Percentiles rank a stretch among this genome's conserved stretches.
phyloP scores from a whole-genome alignment of 2,113 vertebrate genomes.

The Chaetops frenatus region DNA sequence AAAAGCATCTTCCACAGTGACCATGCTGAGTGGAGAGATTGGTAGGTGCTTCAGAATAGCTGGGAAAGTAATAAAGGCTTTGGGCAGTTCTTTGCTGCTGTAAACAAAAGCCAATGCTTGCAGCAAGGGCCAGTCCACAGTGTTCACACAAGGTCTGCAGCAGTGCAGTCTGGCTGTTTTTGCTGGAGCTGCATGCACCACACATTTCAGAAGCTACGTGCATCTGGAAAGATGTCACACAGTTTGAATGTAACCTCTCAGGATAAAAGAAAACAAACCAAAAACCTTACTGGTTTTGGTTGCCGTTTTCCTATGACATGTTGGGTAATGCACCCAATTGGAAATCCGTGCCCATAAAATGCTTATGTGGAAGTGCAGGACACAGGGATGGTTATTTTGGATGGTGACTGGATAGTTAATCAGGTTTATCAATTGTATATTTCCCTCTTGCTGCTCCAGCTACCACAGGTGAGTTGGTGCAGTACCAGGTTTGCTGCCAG shows the following conservation, averaged over 20 bases:
- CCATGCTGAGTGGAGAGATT: constrained; percentile 27
- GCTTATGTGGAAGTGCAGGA: neutral
- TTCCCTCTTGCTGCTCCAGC: neutral
- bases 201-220: neutral
- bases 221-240: neutral
- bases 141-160: neutral
- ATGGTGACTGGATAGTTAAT: neutral
- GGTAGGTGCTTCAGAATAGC: constrained; percentile 14
- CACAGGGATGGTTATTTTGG: too few relatives aligned
- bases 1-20: constrained; percentile 60
- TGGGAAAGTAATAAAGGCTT: neutral
- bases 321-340: neutral
- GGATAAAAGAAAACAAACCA: neutral
- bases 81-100: neutral
- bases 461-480: rapidly evolving
- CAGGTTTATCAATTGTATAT: rapidly evolving
- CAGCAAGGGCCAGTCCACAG: neutral
- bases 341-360: neutral
- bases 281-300: neutral
- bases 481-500: neutral
- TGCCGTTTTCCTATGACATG: neutral
- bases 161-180: neutral
- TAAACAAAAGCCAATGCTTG: constrained; percentile 6
- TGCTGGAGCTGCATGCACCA: neutral
- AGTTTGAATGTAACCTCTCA: neutral